These are phyloP conservation scores for Paramuricea clavata DNA, from an alignment of 92 coral and sea anemone genomes.

Conservation along the genomic window DNA sequence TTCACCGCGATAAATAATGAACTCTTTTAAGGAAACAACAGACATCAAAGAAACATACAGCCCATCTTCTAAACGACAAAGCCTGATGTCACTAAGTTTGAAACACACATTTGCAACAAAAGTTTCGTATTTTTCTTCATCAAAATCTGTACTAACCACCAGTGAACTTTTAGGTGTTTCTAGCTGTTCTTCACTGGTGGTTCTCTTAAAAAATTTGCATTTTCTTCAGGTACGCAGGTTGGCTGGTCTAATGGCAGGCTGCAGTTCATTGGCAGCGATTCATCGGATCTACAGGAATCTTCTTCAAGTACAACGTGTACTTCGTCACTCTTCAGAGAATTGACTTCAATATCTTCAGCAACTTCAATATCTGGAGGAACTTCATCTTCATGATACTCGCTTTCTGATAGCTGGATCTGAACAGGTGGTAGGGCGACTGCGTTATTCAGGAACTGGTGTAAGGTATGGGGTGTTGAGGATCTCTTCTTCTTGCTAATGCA, in stretches of 20 bases:
- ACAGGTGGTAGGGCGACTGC: neutral
- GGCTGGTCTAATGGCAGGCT: no score
- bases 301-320: no score
- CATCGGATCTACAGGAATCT: no score
- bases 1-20: constrained; percentile 51
- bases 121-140: constrained; percentile 32
- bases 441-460: constrained; percentile 30
- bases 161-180: no score
- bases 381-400: no score
- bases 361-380: neutral
- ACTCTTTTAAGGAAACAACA: constrained; percentile 60
- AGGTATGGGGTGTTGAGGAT: constrained; percentile 41
- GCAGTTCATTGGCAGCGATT: no score
- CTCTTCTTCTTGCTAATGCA: constrained; percentile 55
- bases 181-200: no score
- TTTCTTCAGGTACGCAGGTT: no score
- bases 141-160: no score
- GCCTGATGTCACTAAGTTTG: constrained; percentile 46
- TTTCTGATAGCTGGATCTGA: no score
- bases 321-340: constrained; percentile 6
- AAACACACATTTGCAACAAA: constrained; percentile 38
- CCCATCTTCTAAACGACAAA: constrained; percentile 25
- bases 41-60: no score
- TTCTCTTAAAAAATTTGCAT: no score
- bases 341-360: constrained; percentile 22